Base-by-base conservation (phyloP, 2,888 invertebrate species). In the Leptodirus hochenwartii region DNA sequence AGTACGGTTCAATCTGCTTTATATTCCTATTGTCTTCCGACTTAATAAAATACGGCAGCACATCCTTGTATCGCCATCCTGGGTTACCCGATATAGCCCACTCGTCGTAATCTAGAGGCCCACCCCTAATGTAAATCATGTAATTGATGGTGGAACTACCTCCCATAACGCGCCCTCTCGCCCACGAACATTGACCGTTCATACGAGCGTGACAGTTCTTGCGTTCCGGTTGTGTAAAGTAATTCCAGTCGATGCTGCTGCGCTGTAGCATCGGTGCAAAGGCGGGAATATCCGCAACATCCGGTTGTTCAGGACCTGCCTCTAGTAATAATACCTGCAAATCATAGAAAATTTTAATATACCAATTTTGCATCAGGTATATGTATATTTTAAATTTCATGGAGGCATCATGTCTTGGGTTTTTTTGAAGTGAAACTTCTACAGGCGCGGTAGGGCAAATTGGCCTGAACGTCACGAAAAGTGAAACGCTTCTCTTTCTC, bases 241-340 rank as follows among this genome's bases (percentile, higher is more conserved):
- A 78, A 40, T 59, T 59, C 77, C 78, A 79, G 46, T 78, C 77
- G 16, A 77, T 65, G 42, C 60, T 69, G 13, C 71, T 70, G 2
- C 59, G 47, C 31, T 61, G 67, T 2, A 73, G 49, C 4, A 54
- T 55, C 5, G 71, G 63, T 0, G 74, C 67, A 9, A 76, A 62
- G 0, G 68, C 60, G 4, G 76, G 76, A 1, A 75, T 67, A 23
- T 66, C 69, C 1, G 72, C 66, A 0, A 69, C 61, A 20, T 68
- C 61, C 1, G 73, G 73, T 46, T 74, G 72, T 44, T 75, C 73
- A 4, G 60, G 60, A 1, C 72, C 74, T 1, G 73, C 73, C 56
- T 75, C 74, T 29, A 75, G 46, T 1, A 75, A 53, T 1, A 74
- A 52, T 6, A 74, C 56, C 73, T 71, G 50, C 1, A 44, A 50